Percentiles rank a stretch among this genome's conserved stretches.
These are phyloP conservation scores for Siderastrea radians DNA, from an alignment of 92 coral and sea anemone genomes.

Conservation along the genomic window DNA sequence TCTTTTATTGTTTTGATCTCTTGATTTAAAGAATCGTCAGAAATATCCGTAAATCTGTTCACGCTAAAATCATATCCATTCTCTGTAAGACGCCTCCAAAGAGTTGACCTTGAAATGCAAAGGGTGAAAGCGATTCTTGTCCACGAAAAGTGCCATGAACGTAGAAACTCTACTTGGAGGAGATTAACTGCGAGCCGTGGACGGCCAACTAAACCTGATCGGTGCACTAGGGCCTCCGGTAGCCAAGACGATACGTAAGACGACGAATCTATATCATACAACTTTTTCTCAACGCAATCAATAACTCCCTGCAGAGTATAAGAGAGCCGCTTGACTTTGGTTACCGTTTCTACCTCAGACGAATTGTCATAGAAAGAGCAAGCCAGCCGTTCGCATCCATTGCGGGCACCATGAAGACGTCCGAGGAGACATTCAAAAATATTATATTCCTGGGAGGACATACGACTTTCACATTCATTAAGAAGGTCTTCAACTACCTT, in stretches of 20 bases:
- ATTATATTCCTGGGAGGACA: neutral
- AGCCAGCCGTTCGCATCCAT: neutral
- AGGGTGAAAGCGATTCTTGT: conserved; percentile 41
- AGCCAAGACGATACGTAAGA: conserved; percentile 42
- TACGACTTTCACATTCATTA: conserved; percentile 16
- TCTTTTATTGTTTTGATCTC: neutral
- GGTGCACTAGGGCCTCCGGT: conserved; percentile 40
- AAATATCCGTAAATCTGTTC: neutral
- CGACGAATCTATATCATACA: conserved; percentile 26
- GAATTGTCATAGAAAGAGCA: neutral
- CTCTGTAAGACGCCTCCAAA: conserved; percentile 44
- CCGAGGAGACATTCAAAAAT: neutral
- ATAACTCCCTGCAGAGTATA: conserved; percentile 29
- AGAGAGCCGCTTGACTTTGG: conserved; percentile 1
- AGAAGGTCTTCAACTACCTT: conserved; percentile 1
- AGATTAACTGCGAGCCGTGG: conserved; percentile 28
- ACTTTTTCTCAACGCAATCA: conserved; percentile 30
- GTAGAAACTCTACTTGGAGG: conserved; percentile 42
- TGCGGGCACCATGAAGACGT: conserved; percentile 2
- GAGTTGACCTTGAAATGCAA: conserved; percentile 34
- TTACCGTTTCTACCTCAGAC: neutral
- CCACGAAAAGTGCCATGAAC: conserved; percentile 51
- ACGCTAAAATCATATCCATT: conserved; percentile 16
- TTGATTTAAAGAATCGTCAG: neutral
- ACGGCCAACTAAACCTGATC: conserved; percentile 43